These are phyloP conservation scores for Drosophila birchii DNA, from an alignment of 2,888 invertebrate genomes.

Conservation along the genomic window DNA sequence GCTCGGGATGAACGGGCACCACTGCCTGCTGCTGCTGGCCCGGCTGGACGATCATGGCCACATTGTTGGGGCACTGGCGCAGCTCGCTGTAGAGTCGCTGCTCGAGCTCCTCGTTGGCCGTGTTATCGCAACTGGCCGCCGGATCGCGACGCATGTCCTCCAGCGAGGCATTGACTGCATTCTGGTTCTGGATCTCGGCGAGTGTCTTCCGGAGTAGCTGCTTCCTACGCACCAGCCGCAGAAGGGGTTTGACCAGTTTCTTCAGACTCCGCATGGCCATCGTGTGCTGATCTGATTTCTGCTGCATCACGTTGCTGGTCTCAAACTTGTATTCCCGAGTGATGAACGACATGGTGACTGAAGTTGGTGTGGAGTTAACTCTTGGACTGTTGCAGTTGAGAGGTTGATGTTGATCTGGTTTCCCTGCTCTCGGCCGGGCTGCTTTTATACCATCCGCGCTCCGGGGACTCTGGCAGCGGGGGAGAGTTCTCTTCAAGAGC, in stretches of 20 bases:
- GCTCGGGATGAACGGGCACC: conserved; percentile 77
- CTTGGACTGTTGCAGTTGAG: conserved; percentile 54
- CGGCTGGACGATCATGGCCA: conserved; percentile 89
- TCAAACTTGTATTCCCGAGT: conserved; percentile 84
- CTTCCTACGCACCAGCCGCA: conserved; percentile 82
- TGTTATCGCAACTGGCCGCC: conserved; percentile 81
- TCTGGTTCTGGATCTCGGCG: conserved; percentile 81
- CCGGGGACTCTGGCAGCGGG: conserved; percentile 14
- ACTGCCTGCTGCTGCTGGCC: conserved; percentile 84
- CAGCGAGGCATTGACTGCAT: conserved; percentile 81
- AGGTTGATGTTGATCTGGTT: conserved; percentile 67
- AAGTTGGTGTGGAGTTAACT: conserved; percentile 7
- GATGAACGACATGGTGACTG: conserved; percentile 77
- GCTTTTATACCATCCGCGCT: conserved; percentile 70
- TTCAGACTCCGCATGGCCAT: conserved; percentile 81
- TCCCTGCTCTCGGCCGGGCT: conserved; percentile 28
- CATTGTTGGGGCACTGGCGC: conserved; percentile 88
- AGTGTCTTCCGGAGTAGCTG: conserved; percentile 81
- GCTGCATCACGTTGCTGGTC: conserved; percentile 68
- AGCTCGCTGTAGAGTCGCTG: conserved; percentile 90
- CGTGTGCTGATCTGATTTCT: conserved; percentile 81
- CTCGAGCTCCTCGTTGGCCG: conserved; percentile 91
- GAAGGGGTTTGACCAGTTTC: conserved; percentile 83
- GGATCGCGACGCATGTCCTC: conserved; percentile 84
- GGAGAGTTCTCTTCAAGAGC: conserved; percentile 20